Percentiles rank a stretch among this genome's conserved stretches.
Conservation (phyloP, 2,113 vertebrate species). For the Psilopsiagon aurifrons region DNA sequence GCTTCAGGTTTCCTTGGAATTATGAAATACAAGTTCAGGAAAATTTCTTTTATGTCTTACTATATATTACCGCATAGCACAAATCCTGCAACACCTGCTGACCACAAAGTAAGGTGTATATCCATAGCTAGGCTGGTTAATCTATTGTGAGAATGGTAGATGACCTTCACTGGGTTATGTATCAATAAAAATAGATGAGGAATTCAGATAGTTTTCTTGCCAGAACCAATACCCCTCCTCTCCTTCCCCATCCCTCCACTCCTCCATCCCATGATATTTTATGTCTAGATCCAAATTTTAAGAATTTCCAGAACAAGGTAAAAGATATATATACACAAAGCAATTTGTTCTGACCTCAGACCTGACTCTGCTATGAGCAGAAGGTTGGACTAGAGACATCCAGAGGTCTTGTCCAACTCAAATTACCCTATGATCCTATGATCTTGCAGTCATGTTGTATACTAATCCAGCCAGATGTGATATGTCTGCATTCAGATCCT, state of each 20-base stretch:
- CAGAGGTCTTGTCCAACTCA: background rate
- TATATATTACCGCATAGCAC: background rate
- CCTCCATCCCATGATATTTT: background rate
- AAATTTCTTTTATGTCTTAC: background rate
- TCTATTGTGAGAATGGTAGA: background rate
- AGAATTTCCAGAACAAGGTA: background rate
- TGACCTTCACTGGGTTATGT: background rate
- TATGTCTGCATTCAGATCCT: background rate
- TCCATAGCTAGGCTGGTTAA: background rate
- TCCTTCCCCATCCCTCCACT: background rate
- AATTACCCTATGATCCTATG: background rate
- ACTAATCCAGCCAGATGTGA: background rate
- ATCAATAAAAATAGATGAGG: background rate
- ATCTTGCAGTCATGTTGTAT: background rate
- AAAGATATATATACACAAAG: background rate
- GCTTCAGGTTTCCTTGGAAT: background rate
- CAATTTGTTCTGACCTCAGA: background rate
- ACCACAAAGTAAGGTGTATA: background rate
- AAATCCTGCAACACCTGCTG: background rate
- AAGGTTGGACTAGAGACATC: background rate
- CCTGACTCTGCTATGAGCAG: background rate
- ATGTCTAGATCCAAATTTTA: background rate
- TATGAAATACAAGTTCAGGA: background rate
- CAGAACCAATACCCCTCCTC: background rate
- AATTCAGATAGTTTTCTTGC: background rate